These are phyloP conservation scores for Miltochrista miniata DNA, from an alignment of 2,888 invertebrate species.

Conservation along the genomic window DNA sequence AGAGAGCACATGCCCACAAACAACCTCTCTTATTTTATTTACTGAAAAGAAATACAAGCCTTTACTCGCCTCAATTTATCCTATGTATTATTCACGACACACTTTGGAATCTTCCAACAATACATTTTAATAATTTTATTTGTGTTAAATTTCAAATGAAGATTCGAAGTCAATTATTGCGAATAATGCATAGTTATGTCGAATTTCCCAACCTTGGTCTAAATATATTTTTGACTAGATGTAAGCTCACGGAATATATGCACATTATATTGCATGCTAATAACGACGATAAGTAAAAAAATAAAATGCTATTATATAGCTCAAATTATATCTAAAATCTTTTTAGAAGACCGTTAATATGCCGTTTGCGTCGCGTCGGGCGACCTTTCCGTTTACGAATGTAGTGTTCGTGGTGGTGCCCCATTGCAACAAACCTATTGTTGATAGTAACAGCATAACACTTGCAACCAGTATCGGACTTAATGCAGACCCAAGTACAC, in stretches of 20 bases:
- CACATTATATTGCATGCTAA: too few relatives aligned
- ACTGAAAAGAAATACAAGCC: too few relatives aligned
- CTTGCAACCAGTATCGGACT: slow-evolving; percentile 67
- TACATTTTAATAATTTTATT: too few relatives aligned
- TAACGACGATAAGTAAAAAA: background rate
- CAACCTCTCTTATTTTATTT: too few relatives aligned
- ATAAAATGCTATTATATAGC: background rate
- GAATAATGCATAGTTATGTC: too few relatives aligned
- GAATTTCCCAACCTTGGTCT: too few relatives aligned
- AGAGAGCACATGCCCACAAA: too few relatives aligned
- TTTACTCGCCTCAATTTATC: too few relatives aligned
- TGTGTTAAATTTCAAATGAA: too few relatives aligned
- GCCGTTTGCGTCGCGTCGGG: slow-evolving; percentile 1
- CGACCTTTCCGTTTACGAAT: slow-evolving; percentile 32
- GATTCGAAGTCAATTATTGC: too few relatives aligned
- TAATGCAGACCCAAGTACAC: slow-evolving; percentile 67
- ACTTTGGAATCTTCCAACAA: too few relatives aligned
- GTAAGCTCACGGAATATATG: background rate
- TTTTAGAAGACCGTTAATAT: slow-evolving; percentile 3
- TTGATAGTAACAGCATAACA: slow-evolving; percentile 57
- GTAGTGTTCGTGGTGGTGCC: slow-evolving; percentile 51
- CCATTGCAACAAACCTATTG: slow-evolving; percentile 50
- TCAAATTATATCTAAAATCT: background rate
- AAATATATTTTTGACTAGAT: background rate
- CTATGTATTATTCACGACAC: too few relatives aligned